Evolutionary conservation across 2,888 invertebrate species (phyloP), one percentile per base, ranked within the genome.

Genomic region (Drosophila histrio): DNA sequence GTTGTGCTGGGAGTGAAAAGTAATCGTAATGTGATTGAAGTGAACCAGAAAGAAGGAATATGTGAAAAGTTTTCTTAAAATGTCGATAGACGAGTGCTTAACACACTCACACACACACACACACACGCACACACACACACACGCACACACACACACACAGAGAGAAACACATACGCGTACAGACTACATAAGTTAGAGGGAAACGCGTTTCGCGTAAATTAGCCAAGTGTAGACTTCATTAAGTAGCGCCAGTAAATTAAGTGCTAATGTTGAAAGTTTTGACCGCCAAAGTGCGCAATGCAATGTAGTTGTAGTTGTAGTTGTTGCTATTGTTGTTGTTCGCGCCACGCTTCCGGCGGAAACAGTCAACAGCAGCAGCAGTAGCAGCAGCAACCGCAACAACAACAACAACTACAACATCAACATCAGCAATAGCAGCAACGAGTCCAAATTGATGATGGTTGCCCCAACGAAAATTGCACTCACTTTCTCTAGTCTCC

Each of bases 171-270:
- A 43, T 21, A 13, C 38, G 19, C 28, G 15, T 9, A 32, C 21
- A 53, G 41, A 43, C 32, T 15, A 34, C 36, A 38, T 39, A 43
- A 13, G 54, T 46, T n/a, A 15, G 67, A 59, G 61, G 56, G 43
- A 64, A 71, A 61, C 69, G 75, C 78, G 65, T 77, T 81, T 71
- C 70, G 80, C 77, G 80, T 88, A 88, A 84, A 88, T 88, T 88
- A 86, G 84, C 75, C 69, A 72, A 88, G 80, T 88, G 88, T 79
- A 80, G 84, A 85, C 79, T 89, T 89, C 85, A 88, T 89, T 89
- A 88, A 88, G 87, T 85, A 85, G 77, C 74, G 77, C 72, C 80
- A 85, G 80, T 87, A 83, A 88, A 89, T 88, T 87, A 89, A 83
- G 88, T 85, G 81, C 77, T 80, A 83, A 89, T 85, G 84, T 77